A percentile compares a stretch with the other conserved stretches of the same genome.
Conservation (phyloP, 2,888 invertebrate genomes). For the Mayetiola destructor region DNA sequence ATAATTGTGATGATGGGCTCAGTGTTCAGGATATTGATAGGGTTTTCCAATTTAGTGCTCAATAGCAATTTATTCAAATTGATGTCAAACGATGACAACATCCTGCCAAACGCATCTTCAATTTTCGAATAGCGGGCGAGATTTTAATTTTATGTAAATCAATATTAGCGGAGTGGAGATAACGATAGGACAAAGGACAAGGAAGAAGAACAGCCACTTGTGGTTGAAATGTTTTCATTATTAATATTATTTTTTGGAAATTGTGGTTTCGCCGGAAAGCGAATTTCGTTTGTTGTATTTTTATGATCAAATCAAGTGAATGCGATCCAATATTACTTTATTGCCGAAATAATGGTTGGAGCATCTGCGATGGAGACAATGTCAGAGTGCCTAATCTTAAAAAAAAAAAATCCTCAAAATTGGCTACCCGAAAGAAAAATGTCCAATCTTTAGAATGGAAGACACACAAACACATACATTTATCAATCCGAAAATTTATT, state of each 20-base stretch:
- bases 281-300: slow-evolving; percentile 1
- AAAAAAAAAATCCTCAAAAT: no score
- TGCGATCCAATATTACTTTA: background rate
- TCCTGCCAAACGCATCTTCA: background rate
- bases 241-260: no score
- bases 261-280: background rate
- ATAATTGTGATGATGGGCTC: background rate
- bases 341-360: background rate
- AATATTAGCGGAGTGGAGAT: no score
- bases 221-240: no score
- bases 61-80: background rate
- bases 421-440: no score
- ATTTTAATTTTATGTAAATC: slow-evolving; percentile 12
- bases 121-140: background rate
- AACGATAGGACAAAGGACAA: no score
- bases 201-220: no score
- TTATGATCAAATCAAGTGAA: background rate
- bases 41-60: background rate
- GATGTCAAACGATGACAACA: background rate
- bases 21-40: background rate
- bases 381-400: background rate
- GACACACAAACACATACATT: no score
- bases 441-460: no score
- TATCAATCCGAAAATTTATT: no score
- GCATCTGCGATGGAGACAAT: background rate